Evolutionary conservation across 2,888 invertebrate species (phyloP), one percentile per base, ranked within the genome.

Genomic region (Cactoblastis cactorum): DNA sequence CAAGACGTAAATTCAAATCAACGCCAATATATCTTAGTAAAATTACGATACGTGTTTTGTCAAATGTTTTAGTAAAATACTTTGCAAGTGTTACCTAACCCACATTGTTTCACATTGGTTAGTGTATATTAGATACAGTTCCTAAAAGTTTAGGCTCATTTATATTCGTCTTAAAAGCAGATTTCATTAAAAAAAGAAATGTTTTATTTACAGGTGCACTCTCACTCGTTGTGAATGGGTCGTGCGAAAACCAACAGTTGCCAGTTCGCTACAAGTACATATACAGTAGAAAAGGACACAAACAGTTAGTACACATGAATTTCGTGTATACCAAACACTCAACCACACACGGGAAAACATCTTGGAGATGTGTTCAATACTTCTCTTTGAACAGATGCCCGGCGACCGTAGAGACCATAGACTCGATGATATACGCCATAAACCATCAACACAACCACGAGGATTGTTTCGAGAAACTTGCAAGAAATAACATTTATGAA

Each of bases 301-400:
- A 90, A 71, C 90, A 90, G 58, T 71, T 90, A 59, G 90, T 90
- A 41, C 86, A 90, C 70, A 84, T 83, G 82, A 90, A 90, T 67
- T 90, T 90, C 69, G 90, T 90, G 28, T 90, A 90, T 60, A 90
- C 90, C 5, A 90, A 90, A 70, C 90, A 90, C 69, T 90, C 90
- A 0, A 90, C 90, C 0, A 88, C 87, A 0, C 88, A 90, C 46
- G 90, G 90, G 1, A 90, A 90, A 58, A 90, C 90, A 0, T 90
- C 90, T 0, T 90, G 90, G 90, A 65, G 90, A 34, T 90, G 90
- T 64, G 90, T 90, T 8, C 90, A 90, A 57, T 90, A 90, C 61
- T 90, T 90, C 63, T 89, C 90, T 0, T 64, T 90, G n/a, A 90
- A 90, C 60, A 69, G 89, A 55, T 90, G 90, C 69, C 90, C 90